Percentiles rank a stretch among this genome's conserved stretches.
Conservation (phyloP, 2,888 invertebrate genomes). For the Slavum lentiscoides region DNA sequence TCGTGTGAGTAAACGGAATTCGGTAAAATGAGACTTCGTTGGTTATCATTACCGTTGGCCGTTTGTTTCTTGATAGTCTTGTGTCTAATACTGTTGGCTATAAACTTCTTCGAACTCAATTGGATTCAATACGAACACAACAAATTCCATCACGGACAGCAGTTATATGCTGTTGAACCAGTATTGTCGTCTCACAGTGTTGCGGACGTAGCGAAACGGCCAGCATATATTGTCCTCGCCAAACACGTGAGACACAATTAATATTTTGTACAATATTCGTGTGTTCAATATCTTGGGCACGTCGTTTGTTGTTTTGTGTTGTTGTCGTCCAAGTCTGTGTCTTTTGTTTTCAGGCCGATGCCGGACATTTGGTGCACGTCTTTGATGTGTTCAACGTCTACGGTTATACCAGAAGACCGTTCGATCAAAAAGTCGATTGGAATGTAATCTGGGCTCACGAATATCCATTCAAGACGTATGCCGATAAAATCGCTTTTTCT, state of each 20-base stretch:
- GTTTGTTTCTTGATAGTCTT: slow-evolving; percentile 51
- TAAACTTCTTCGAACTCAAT: slow-evolving; percentile 55
- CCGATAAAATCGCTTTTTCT: slow-evolving; percentile 62
- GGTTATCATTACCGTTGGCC: slow-evolving; percentile 29
- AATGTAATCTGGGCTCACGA: slow-evolving; percentile 92
- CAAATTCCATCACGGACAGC: slow-evolving; percentile 54
- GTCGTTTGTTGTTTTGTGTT: not conserved
- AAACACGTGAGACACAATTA: slow-evolving; percentile 26
- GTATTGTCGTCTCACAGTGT: not conserved
- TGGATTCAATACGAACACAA: slow-evolving; percentile 55
- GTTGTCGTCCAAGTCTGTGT: not conserved
- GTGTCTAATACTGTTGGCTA: slow-evolving; percentile 54
- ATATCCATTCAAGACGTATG: slow-evolving; percentile 76
- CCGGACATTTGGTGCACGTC: slow-evolving; percentile 79
- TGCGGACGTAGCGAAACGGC: not conserved
- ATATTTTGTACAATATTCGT: not conserved
- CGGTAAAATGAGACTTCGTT: slow-evolving; percentile 18
- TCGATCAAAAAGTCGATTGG: slow-evolving; percentile 70
- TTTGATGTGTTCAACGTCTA: slow-evolving; percentile 74
- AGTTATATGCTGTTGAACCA: not conserved
- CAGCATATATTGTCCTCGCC: slow-evolving; percentile 31
- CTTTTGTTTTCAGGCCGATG: slow-evolving; percentile 61
- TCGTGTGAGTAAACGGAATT: no score
- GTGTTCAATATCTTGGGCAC: not conserved
- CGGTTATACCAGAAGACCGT: slow-evolving; percentile 69